phyloP scores from a whole-genome alignment of 2,797 vertebrate species.

The Enteromius fasciolatus region DNA sequence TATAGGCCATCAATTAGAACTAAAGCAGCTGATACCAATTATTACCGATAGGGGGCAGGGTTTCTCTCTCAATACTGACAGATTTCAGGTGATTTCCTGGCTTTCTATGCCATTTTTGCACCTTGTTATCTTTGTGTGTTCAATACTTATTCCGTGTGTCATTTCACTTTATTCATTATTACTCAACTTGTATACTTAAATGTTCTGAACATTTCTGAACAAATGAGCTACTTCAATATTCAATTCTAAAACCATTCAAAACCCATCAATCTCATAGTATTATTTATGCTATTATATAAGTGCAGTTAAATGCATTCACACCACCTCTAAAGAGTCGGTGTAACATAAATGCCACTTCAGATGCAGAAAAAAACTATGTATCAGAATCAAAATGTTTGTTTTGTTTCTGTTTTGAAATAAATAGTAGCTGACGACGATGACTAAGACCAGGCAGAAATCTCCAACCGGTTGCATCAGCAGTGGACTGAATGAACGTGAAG shows the following conservation, averaged over 20 bases:
- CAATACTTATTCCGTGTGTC: too few relatives aligned
- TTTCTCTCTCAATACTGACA: too few relatives aligned
- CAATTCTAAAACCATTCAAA: neutral
- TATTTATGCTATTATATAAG: neutral
- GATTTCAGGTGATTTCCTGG: too few relatives aligned
- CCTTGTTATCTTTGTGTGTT: too few relatives aligned
- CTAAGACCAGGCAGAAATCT: neutral
- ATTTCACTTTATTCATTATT: too few relatives aligned
- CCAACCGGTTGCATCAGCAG: neutral
- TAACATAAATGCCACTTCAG: neutral
- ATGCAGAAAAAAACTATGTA: neutral
- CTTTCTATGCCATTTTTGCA: too few relatives aligned
- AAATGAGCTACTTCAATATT: neutral
- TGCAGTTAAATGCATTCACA: neutral
- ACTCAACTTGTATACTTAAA: too few relatives aligned
- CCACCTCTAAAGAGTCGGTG: neutral
- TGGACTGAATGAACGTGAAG: conserved; percentile 3
- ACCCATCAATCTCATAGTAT: neutral
- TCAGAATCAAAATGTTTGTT: neutral
- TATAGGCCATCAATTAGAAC: too few relatives aligned
- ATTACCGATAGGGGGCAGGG: too few relatives aligned
- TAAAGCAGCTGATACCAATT: too few relatives aligned
- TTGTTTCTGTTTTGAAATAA: neutral
- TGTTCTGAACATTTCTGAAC: neutral
- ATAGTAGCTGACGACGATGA: neutral